These are phyloP conservation scores for Eubasilissa splendida DNA, from an alignment of 2,888 invertebrate species.

Conservation along the genomic window DNA sequence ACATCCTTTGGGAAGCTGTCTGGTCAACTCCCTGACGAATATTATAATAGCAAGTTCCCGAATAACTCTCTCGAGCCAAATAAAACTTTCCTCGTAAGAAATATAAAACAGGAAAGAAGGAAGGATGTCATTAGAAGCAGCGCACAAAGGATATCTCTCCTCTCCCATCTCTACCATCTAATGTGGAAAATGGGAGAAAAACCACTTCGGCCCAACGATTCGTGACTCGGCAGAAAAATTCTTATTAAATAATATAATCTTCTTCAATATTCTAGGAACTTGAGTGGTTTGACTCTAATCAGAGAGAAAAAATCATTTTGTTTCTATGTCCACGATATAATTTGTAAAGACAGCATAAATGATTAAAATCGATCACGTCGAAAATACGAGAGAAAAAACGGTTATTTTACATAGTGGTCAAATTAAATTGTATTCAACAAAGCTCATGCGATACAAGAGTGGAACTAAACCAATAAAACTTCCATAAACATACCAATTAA, in stretches of 20 bases:
- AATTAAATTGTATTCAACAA: too few species aligned
- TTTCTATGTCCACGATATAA: too few species aligned
- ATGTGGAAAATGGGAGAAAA: constrained; percentile 19
- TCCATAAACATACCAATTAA: too few species aligned
- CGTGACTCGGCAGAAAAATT: neutral
- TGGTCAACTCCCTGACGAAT: constrained; percentile 8
- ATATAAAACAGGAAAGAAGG: neutral
- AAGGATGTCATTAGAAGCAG: constrained; percentile 21
- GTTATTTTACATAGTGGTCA: too few species aligned
- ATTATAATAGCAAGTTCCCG: neutral
- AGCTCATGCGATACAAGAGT: too few species aligned
- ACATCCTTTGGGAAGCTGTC: neutral
- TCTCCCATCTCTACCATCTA: neutral
- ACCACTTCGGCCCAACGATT: constrained; percentile 13
- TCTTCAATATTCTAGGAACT: neutral
- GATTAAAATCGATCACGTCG: too few species aligned
- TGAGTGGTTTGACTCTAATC: too few species aligned
- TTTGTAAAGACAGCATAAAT: too few species aligned
- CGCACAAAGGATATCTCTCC: constrained; percentile 17
- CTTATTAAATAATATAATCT: neutral
- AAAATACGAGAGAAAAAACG: too few species aligned
- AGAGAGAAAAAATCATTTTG: too few species aligned
- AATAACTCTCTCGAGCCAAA: neutral
- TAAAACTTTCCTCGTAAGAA: neutral
- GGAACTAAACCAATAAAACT: too few species aligned